Conservation (phyloP, 2,113 vertebrate genomes). For the Upupa epops region DNA sequence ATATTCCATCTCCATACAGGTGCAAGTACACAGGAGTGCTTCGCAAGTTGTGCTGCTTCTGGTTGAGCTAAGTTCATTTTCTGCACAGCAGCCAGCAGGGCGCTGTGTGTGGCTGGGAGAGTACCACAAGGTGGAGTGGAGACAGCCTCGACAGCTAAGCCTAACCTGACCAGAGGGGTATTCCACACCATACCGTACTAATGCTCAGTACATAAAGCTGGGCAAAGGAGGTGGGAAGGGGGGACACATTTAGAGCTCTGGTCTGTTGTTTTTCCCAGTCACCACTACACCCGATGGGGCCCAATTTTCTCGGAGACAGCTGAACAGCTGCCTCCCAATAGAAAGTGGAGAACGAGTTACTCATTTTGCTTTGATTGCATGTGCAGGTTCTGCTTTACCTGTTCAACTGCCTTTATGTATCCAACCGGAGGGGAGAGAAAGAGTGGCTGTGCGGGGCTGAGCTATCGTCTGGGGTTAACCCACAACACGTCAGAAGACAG, state of each 20-base stretch:
- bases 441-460: background rate
- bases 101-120: background rate
- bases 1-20: background rate
- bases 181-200: background rate
- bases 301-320: background rate
- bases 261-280: background rate
- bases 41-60: background rate
- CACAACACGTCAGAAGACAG: background rate
- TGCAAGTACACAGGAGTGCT: accelerated
- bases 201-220: background rate
- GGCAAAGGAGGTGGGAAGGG: background rate
- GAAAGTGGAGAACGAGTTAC: background rate
- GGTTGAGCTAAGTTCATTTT: background rate
- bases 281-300: background rate
- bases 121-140: background rate
- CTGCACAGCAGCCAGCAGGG: background rate
- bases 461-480: background rate
- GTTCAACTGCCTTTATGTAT: background rate
- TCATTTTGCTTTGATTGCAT: background rate
- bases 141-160: background rate
- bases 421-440: background rate
- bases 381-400: background rate
- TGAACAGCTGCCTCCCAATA: background rate
- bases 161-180: background rate
- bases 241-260: background rate